Base-by-base conservation (phyloP, 2,797 vertebrate genomes). In the Lepilemur septentrionalis region DNA sequence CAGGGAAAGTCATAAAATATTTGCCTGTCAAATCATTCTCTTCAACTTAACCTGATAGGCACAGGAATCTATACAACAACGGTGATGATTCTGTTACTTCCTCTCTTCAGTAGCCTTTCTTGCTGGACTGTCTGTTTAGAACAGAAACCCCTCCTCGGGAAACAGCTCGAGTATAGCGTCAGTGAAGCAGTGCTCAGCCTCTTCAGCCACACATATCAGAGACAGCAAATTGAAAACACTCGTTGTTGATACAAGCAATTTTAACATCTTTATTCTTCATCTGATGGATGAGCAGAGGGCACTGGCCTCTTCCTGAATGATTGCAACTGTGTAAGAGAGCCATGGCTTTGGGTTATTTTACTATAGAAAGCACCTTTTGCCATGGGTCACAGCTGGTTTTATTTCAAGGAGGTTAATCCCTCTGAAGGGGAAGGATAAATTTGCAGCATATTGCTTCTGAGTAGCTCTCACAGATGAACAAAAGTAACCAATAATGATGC, bases 381-480 rank as follows among this genome's bases (percentile, higher is more conserved):
- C 30, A 35, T 59, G 22, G n/a, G 50, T 91, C 52, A 85, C 32
- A 67, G 8, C 17, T 93, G 35, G 35, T 87, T 97, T 97, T 94
- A 82, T 81, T 96, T 96, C 73, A 90, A 95, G 38, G 50, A 93
- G 43, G 83, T 94, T 92, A 96, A 93, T 96, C 35, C n/a, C 76
- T 43, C 52, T 96, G 38, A 91, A 86, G 79, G 79, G 41, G 0
- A 92, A 96, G 70, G 28, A 96, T 65, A 96, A 89, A 90, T 52
- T 0, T 87, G 48, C 28, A 32, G 5, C n/a, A 25, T 61, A 4
- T 85, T 87, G 81, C 3, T 96, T 92, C 80, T 69, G 61, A 93
- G 61, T 81, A 91, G 76, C 32, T 96, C 10, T 79, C 52, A 65
- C 2, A 2, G 13, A 78, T 72, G 43, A 80, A n/a, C n/a, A 57